Evolutionary conservation across 2,888 invertebrate species (phyloP).

Genomic region (Cremastinae sp.): DNA sequence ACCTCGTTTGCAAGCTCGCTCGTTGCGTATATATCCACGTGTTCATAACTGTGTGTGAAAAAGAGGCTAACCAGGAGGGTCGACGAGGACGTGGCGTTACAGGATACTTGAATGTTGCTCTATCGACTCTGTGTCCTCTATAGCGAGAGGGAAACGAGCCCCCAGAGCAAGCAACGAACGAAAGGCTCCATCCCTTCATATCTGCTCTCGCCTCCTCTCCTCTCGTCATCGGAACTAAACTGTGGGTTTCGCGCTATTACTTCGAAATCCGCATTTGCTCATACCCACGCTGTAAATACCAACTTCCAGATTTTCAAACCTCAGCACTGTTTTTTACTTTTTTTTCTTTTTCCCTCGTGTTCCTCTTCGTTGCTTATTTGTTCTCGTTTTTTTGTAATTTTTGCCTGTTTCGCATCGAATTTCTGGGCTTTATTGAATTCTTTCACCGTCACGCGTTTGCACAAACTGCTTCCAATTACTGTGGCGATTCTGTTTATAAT

Average conservation of each 20-base stretch:
- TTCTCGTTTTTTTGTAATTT: background rate
- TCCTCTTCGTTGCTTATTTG: background rate
- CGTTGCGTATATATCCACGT: constrained; percentile 13
- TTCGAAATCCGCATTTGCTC: constrained; percentile 47
- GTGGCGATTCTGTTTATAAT: no score
- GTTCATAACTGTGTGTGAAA: constrained; percentile 36
- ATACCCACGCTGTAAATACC: constrained; percentile 60
- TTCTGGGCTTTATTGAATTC: constrained; percentile 64
- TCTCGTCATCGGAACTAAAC: constrained; percentile 26
- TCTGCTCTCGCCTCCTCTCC: constrained; percentile 9
- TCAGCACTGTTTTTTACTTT: constrained; percentile 21
- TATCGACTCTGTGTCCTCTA: constrained; percentile 16
- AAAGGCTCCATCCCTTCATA: constrained; percentile 24
- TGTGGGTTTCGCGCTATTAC: constrained; percentile 30
- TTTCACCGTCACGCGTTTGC: constrained; percentile 62
- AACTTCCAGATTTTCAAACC: constrained; percentile 60
- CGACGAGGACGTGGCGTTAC: constrained; percentile 37
- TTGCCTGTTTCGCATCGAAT: constrained; percentile 40
- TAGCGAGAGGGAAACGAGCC: constrained; percentile 24
- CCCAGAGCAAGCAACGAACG: constrained; percentile 35
- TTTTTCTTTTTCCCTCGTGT: background rate
- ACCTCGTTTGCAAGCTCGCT: constrained; percentile 4
- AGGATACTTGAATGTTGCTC: constrained; percentile 42
- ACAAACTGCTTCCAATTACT: constrained; percentile 64
- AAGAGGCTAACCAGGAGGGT: constrained; percentile 11